Percentiles rank a stretch among this genome's conserved stretches.
Evolutionary conservation across 2,113 vertebrate genomes (phyloP).

Genomic region (Kryptolebias marmoratus): DNA sequence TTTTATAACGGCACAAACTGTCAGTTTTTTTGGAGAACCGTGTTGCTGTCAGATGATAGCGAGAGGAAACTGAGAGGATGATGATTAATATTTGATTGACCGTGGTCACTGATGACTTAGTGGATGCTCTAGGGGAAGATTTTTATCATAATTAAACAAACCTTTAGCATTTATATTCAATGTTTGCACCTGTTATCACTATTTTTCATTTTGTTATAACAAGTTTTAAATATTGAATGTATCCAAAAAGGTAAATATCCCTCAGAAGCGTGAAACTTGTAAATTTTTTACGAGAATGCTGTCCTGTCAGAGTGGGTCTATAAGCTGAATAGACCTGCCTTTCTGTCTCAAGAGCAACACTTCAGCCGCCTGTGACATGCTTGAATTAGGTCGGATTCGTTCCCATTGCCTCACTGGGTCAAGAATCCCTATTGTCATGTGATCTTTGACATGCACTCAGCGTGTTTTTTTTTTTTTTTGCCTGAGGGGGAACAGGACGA

Average conservation of each 20-base stretch:
- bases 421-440: slow-evolving; percentile 81
- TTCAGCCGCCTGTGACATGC: slow-evolving; percentile 60
- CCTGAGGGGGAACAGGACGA: slow-evolving; percentile 31
- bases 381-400: slow-evolving; percentile 72
- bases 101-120: slow-evolving; percentile 4
- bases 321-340: slow-evolving; percentile 26
- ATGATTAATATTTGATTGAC: slow-evolving; percentile 78
- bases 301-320: slow-evolving; percentile 29
- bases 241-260: background rate
- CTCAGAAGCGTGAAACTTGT: background rate
- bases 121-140: background rate
- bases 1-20: no score
- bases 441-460: slow-evolving; percentile 77
- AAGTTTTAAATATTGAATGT: background rate
- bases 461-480: slow-evolving; percentile 42
- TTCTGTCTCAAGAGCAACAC: slow-evolving; percentile 43
- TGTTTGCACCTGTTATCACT: background rate
- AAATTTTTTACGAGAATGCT: slow-evolving; percentile 40
- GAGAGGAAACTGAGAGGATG: slow-evolving; percentile 69
- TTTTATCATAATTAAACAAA: background rate
- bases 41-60: slow-evolving; percentile 65
- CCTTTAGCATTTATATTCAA: no score
- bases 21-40: slow-evolving; percentile 17
- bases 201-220: no score
- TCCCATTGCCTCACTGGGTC: slow-evolving; percentile 64